Evolutionary conservation across 2,797 vertebrate species (phyloP).

Genomic region (Dermochelys coriacea): DNA sequence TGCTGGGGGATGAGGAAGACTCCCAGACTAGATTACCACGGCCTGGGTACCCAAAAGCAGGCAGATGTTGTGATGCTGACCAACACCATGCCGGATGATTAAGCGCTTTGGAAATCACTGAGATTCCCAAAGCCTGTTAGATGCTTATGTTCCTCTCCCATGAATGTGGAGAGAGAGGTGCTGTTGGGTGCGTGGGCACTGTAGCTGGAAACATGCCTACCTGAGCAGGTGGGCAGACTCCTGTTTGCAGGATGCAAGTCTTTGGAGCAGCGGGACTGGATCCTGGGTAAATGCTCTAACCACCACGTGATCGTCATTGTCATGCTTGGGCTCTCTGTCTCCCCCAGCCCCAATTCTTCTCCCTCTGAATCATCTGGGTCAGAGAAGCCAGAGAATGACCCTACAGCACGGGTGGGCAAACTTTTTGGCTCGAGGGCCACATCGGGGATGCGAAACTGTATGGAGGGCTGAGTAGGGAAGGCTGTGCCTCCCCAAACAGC

Average conservation of each 20-base stretch:
- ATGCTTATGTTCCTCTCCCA: not conserved
- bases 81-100: not conserved
- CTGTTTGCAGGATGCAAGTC: too few relatives aligned
- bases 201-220: not conserved
- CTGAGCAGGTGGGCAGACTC: not conserved
- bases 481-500: too few relatives aligned
- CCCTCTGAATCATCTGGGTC: not conserved
- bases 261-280: not conserved
- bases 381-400: too few relatives aligned
- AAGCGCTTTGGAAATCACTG: not conserved
- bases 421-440: too few relatives aligned
- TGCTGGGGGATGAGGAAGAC: not conserved
- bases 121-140: not conserved
- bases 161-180: not conserved
- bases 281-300: not conserved
- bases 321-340: not conserved
- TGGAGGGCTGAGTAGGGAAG: too few relatives aligned
- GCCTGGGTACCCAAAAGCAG: not conserved
- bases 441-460: too few relatives aligned
- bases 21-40: not conserved
- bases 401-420: not conserved
- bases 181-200: too few relatives aligned
- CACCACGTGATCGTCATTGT: not conserved
- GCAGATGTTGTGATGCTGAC: too few relatives aligned
- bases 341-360: too few relatives aligned